Evolutionary conservation across 1,140 invertebrate genomes (phyloP), one percentile per base, ranked within the genome.

Genomic region (Ephestia elutella): DNA sequence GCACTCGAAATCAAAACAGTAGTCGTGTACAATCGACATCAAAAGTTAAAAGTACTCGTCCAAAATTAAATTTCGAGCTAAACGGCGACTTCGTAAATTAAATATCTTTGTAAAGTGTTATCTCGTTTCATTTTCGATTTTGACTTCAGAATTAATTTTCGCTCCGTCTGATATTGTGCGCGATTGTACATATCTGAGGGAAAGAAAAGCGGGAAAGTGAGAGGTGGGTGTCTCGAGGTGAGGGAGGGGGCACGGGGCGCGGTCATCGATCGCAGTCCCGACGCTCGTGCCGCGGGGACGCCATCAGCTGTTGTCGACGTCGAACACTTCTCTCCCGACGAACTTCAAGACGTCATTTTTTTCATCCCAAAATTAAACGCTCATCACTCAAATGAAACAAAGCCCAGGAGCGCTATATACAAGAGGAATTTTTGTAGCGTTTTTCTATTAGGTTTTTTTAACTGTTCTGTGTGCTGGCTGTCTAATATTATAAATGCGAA

Each of bases 121-220:
- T 10, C 15, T 44, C 15, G 7, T 15, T 44, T 13, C 38, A 35
- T 44, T 44, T 44, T n/a, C 38, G 15, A 44, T 44, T 44, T 15
- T 17, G 3, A 44, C 38, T 2, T 10, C 2, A 32, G 30, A 32
- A 15, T 44, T 17, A 44, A 44, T 44, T 44, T 17, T 17, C 38
- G 13, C 15, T 44, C 13, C 38, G n/a, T 44, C 15, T 44, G 38
- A 44, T 44, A 15, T 44, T 44, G 38, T 44, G 38, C 15, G 2
- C 38, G 15, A 44, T 44, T 44, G n/a, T 44, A 44, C 38, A 44
- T 44, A 44, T 44, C 38, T 7, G 60, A 63, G 72, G 69, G 70
- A 78, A 79, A 80, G 80, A 78, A 81, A 82, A 82, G 75, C 71
- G 72, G 76, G 80, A 84, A 82, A 84, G 77, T 82, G 76, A 74